Evolutionary conservation across 1,140 invertebrate species (phyloP).

Genomic region (Dendrolimus kikuchii): DNA sequence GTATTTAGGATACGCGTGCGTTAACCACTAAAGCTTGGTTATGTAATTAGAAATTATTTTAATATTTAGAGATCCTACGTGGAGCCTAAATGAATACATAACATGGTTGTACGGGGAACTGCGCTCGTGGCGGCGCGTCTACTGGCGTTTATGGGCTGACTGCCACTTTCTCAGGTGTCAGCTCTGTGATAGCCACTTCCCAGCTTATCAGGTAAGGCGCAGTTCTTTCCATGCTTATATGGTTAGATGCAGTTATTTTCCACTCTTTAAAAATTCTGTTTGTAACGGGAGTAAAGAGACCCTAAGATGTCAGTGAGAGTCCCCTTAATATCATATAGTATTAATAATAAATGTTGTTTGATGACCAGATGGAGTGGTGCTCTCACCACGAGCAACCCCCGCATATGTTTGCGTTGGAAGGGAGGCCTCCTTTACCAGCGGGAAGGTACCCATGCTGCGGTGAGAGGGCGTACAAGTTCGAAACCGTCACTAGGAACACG

Average conservation of each 20-base stretch:
- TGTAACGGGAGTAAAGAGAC: no score
- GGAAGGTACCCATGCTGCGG: constrained; percentile 90
- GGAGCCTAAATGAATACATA: constrained; percentile 90
- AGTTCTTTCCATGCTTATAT: not conserved
- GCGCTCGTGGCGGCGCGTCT: constrained; percentile 90
- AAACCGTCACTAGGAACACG: constrained; percentile 74
- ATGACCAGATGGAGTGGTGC: constrained; percentile 80
- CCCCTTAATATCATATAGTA: no score
- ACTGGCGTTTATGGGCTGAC: constrained; percentile 94
- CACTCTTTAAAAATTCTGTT: no score
- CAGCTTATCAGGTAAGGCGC: constrained; percentile 75
- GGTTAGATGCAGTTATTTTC: no score
- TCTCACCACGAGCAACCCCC: constrained; percentile 82
- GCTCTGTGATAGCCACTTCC: constrained; percentile 83
- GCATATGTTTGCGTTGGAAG: constrained; percentile 83
- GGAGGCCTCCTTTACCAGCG: constrained; percentile 76
- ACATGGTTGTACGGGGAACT: constrained; percentile 82
- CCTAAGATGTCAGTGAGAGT: no score
- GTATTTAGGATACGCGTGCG: no score
- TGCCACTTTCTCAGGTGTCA: constrained; percentile 86
- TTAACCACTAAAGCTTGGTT: not conserved
- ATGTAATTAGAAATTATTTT: not conserved
- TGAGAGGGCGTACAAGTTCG: constrained; percentile 85
- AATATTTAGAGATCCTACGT: constrained; percentile 39
- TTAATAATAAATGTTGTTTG: not conserved